Evolutionary conservation across 2,888 invertebrate species (phyloP), one percentile per base, ranked within the genome.

Genomic region (Plutella xylostella): DNA sequence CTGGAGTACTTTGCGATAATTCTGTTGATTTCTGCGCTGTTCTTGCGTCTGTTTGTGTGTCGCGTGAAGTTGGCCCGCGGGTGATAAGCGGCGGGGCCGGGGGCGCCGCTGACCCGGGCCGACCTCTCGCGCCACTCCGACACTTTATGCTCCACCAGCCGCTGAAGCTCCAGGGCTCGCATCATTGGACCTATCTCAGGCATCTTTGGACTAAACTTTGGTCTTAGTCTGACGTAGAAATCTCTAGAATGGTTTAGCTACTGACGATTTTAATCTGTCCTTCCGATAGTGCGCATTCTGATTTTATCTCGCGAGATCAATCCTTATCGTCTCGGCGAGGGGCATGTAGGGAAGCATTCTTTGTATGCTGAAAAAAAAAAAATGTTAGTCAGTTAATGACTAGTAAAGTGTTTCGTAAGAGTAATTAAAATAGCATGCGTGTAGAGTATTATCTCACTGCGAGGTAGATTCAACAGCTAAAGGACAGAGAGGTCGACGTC

Each of bases 1-100:
- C 65, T 75, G 47, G 84, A 83, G 66, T 84, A 84, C 68, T 84
- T 85, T 66, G 82, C 72, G 72, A 83, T 78, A 70, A 84, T 84
- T 77, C 76, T 82, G 62, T 83, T 83, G 66, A 85, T 77, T 77
- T 84, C 83, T 63, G 75, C 72, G 67, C 78, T 79, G 62, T 82
- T 82, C 65, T 83, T 83, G 63, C 83, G 80, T 60, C 78, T 69
- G 67, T 82, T 74, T 58, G 73, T 72, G 67, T 78, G 79, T 55
- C 83, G 80, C 60, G 74, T 80, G 65, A 83, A 83, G 70, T 79
- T 74, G 66, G 72, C 70, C 68, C 79, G 80, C 57, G 77, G 80
- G 60, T 80, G 83, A 82, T 83, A 83, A 82, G 82, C 75, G 58
- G 79, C 80, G 56, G 72, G 72, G 63, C 76, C 72, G 56, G 68